Evolutionary conservation across 2,113 vertebrate species (phyloP).

Genomic region (Notiomystis cincta): DNA sequence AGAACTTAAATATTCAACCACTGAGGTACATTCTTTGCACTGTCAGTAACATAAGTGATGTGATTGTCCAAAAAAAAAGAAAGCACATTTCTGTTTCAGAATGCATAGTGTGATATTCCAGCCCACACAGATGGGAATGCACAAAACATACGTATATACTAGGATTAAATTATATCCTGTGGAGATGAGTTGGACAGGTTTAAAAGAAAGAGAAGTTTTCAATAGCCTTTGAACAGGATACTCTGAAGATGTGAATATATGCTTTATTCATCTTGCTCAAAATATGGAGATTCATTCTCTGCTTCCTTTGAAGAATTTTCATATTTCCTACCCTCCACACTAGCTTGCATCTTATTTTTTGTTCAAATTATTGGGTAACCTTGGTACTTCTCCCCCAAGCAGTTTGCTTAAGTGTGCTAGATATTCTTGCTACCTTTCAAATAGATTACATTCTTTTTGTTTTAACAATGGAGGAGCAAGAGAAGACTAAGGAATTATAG

Average conservation of each 20-base stretch:
- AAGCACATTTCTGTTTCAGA: neutral
- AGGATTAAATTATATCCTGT: neutral
- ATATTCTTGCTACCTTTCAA: neutral
- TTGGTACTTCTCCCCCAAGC: neutral
- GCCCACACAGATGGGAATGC: neutral
- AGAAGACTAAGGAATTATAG: neutral
- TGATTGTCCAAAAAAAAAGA: constrained; percentile 3
- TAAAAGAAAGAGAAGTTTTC: constrained; percentile 15
- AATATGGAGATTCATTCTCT: neutral
- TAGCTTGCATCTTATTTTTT: neutral
- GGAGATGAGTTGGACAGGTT: neutral
- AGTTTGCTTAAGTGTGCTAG: neutral
- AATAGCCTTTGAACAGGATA: neutral
- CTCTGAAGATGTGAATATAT: neutral
- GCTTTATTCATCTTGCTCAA: neutral
- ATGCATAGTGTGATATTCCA: neutral
- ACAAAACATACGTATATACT: neutral
- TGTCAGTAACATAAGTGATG: neutral
- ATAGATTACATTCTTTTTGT: neutral
- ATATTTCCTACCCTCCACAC: neutral
- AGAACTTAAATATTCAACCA: neutral
- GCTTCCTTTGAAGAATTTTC: neutral
- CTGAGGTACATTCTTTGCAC: neutral
- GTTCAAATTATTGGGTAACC: neutral
- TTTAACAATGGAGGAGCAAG: neutral